Conservation (phyloP, 1,140 invertebrate species). For the Augochlora pura region DNA sequence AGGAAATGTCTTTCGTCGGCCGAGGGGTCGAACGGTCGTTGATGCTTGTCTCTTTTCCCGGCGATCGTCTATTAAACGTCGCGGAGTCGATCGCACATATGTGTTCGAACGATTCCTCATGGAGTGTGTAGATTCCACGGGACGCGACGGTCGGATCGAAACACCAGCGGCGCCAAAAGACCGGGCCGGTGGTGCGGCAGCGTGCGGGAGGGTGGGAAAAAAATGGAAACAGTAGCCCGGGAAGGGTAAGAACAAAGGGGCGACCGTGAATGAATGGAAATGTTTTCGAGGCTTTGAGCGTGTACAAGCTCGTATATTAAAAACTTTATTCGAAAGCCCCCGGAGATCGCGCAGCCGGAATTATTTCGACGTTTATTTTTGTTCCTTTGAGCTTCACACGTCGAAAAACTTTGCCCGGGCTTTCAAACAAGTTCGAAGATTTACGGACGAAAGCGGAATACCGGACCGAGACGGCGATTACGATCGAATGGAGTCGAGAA, state of each 20-base stretch:
- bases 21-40: conserved; percentile 28
- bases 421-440: conserved; percentile 50
- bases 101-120: conserved; percentile 22
- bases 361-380: conserved; percentile 56
- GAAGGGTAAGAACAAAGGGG: conserved; percentile 47
- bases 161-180: conserved; percentile 8
- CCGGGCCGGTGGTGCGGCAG: neutral
- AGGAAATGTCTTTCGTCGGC: conserved; percentile 58
- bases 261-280: conserved; percentile 53
- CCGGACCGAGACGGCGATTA: conserved; percentile 25
- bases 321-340: conserved; percentile 51
- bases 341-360: conserved; percentile 38
- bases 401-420: conserved; percentile 27
- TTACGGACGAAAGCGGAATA: conserved; percentile 46
- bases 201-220: neutral
- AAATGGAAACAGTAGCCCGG: conserved; percentile 36
- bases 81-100: conserved; percentile 6
- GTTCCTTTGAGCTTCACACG: conserved; percentile 50
- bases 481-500: conserved; percentile 11
- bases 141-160: neutral
- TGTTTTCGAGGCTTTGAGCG: conserved; percentile 47
- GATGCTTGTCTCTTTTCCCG: conserved; percentile 14
- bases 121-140: conserved; percentile 36
- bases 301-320: conserved; percentile 51
- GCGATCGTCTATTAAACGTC: conserved; percentile 48